phyloP scores from a whole-genome alignment of 1,140 invertebrate species.

The Apis cerana region DNA sequence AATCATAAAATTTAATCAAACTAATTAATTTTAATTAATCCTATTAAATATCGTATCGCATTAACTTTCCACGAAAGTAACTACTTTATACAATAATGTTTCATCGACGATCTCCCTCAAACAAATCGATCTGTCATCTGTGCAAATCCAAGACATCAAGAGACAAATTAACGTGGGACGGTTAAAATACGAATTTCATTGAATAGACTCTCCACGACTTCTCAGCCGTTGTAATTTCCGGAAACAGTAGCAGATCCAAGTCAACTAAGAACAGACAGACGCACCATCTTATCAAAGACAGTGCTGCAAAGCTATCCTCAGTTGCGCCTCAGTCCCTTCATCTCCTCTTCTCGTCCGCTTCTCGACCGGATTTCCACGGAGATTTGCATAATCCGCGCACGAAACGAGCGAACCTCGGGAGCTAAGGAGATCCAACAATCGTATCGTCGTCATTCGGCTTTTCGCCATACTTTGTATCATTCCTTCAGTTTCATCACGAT shows the following conservation, averaged over 20 bases:
- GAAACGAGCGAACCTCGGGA: slow-evolving; percentile 14
- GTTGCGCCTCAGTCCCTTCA: neutral
- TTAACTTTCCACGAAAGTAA: too few species aligned
- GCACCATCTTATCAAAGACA: slow-evolving; percentile 34
- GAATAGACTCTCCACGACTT: neutral
- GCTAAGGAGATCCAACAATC: neutral
- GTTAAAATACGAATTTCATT: slow-evolving; percentile 9
- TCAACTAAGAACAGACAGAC: slow-evolving; percentile 4
- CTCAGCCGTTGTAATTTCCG: slow-evolving; percentile 20
- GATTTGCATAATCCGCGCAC: slow-evolving; percentile 57
- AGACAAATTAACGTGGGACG: too few species aligned
- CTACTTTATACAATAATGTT: too few species aligned
- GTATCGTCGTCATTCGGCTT: neutral
- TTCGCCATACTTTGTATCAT: slow-evolving; percentile 10
- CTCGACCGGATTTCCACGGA: slow-evolving; percentile 28
- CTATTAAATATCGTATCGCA: too few species aligned
- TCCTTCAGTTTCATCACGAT: neutral
- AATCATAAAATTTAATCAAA: neutral
- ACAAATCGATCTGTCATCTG: too few species aligned
- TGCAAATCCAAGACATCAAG: too few species aligned
- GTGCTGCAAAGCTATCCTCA: slow-evolving; percentile 36
- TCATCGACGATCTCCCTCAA: too few species aligned
- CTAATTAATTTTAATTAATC: too few species aligned
- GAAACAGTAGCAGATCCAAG: neutral
- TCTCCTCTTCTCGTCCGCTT: neutral